These are phyloP conservation scores for Bombus confusus DNA, from an alignment of 1,140 invertebrate genomes.

Conservation along the genomic window DNA sequence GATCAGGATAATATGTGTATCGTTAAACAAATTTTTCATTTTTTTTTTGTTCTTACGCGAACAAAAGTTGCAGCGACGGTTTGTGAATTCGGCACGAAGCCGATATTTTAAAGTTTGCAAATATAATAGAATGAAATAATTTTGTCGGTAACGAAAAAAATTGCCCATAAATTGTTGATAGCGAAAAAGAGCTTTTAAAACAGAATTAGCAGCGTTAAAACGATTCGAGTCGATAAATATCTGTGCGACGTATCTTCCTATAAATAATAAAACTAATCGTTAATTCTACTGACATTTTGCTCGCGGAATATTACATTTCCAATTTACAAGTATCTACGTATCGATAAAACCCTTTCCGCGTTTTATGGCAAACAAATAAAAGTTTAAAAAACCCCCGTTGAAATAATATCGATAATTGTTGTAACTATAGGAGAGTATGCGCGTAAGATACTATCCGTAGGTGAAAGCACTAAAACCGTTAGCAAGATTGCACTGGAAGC, in stretches of 20 bases:
- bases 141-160: background rate
- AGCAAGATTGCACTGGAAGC: constrained; percentile 27
- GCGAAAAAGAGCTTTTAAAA: background rate
- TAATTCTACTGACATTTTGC: background rate
- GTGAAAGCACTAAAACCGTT: constrained; percentile 19
- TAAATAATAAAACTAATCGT: background rate
- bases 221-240: background rate
- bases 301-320: background rate
- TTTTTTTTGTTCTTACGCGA: too few relatives aligned
- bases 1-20: too few relatives aligned
- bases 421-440: too few relatives aligned
- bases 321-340: background rate
- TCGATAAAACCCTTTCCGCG: background rate
- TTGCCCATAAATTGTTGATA: background rate
- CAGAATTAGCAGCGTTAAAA: background rate
- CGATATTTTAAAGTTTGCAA: too few relatives aligned
- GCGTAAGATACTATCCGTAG: background rate
- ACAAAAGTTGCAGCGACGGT: too few relatives aligned
- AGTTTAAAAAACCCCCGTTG: background rate
- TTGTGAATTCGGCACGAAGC: too few relatives aligned
- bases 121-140: background rate
- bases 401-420: constrained; percentile 10
- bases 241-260: background rate
- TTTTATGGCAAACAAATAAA: background rate
- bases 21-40: too few relatives aligned